Base-by-base conservation (phyloP, 1,140 invertebrate genomes). In the Pachyrhynchus sulphureomaculatus region DNA sequence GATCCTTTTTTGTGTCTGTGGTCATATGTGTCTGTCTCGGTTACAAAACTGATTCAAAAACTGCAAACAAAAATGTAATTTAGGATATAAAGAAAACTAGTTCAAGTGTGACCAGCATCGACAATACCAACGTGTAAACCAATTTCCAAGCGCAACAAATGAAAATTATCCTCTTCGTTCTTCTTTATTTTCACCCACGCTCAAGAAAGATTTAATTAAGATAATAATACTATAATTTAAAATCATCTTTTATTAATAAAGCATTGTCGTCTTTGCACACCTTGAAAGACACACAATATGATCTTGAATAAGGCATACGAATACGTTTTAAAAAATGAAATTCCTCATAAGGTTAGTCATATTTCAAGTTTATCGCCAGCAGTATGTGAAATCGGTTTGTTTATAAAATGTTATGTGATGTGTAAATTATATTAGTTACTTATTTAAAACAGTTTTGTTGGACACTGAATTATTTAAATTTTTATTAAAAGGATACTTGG, bases 181-280 rank as follows among this genome's bases (percentile, higher is more conserved):
- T 33, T 48, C 48, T 23, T 51, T 54, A 39, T 32, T 2, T 42
- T 17, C 51, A 15, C 51, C 51, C 51, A 54, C 51, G 10, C 47
- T 13, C 48, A 33, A 2, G 1, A 10, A 51, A 54, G 49, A 33
- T 41, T 44, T n/a, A 33, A 26, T 33, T 56, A 37, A 58, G 55
- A 58, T 58, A 58, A 58, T 48, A 37, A 41, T 33, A 45, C 55
- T 15, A 45, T 34, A 44, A 33, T 18, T 33, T 44, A 23, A 39
- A 41, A 58, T 58, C 45, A 59, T 59, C 57, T 59, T 51, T 59
- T 59, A 59, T 59, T 59, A 59, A 59, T 59, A 51, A 59, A 49
- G 57, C 57, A 59, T 59, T 59, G 57, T 59, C 23, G 42, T 29
- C 34, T 49, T 49, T 49, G 45, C 47, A 49, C 47, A 33, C 57